Evolutionary conservation across 1,140 invertebrate genomes (phyloP).

Genomic region (Colletes gigas): DNA sequence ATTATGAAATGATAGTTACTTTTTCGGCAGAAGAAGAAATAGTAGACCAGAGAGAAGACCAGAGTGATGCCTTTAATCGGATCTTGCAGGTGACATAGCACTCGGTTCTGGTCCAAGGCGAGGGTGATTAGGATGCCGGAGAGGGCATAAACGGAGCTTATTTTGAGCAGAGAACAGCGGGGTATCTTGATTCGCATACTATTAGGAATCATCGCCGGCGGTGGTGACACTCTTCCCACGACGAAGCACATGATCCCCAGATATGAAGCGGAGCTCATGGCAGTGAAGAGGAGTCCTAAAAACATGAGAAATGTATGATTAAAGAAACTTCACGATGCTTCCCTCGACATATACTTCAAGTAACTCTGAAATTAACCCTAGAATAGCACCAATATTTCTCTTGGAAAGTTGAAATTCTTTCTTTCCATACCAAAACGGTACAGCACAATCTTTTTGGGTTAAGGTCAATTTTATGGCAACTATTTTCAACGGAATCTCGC

Average conservation of each 20-base stretch:
- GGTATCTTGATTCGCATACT: conserved; percentile 73
- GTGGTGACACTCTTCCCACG: conserved; percentile 71
- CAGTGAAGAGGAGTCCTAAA: conserved; percentile 72
- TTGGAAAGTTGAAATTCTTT: too few species aligned
- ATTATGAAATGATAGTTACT: conserved; percentile 72
- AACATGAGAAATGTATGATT: neutral
- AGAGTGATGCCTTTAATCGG: conserved; percentile 83
- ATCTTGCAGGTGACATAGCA: conserved; percentile 84
- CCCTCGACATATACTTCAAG: too few species aligned
- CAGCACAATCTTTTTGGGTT: too few species aligned
- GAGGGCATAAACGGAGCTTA: conserved; percentile 72
- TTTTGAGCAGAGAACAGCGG: conserved; percentile 70
- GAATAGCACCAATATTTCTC: too few species aligned
- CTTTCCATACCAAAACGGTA: too few species aligned
- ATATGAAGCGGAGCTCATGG: conserved; percentile 66
- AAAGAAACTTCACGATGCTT: too few species aligned
- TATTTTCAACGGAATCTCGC: too few species aligned
- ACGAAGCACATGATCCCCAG: conserved; percentile 68
- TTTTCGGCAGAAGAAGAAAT: conserved; percentile 84
- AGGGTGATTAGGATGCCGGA: conserved; percentile 73
- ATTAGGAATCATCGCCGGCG: conserved; percentile 73
- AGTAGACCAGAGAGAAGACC: conserved; percentile 83
- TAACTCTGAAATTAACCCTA: too few species aligned
- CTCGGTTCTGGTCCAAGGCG: conserved; percentile 78
- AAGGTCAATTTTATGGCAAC: too few species aligned